A percentile compares a stretch with the other conserved stretches of the same genome.
Evolutionary conservation across 1,140 invertebrate genomes (phyloP).

Genomic region (Maconellicoccus hirsutus): DNA sequence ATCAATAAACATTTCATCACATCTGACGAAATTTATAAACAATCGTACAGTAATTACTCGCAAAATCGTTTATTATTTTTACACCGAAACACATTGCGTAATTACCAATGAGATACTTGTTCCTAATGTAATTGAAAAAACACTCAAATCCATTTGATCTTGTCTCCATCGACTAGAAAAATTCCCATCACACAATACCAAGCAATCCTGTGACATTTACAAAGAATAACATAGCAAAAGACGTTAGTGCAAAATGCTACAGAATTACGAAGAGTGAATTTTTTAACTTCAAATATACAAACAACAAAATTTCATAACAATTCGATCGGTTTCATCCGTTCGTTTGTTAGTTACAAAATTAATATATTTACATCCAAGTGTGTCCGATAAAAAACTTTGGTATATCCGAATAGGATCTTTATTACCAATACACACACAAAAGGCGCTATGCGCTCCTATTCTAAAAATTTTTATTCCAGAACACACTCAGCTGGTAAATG

Average conservation of each 20-base stretch:
- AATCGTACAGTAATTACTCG: too few species aligned
- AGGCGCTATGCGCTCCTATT: not conserved
- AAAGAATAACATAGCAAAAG: not conserved
- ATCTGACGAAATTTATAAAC: too few species aligned
- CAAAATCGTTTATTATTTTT: too few species aligned
- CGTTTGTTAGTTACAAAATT: not conserved
- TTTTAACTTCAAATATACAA: not conserved
- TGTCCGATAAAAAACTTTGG: not conserved
- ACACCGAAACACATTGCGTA: too few species aligned
- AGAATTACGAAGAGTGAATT: not conserved
- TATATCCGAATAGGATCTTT: not conserved
- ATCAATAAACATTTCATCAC: too few species aligned
- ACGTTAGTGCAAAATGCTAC: constrained; percentile 3
- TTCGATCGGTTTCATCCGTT: not conserved
- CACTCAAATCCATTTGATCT: too few species aligned
- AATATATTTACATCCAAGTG: constrained; percentile 5
- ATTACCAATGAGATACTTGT: too few species aligned
- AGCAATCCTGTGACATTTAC: not conserved
- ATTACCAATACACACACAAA: not conserved
- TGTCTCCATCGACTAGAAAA: too few species aligned
- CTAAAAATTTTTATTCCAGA: constrained; percentile 5
- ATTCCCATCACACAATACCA: too few species aligned
- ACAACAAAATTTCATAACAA: not conserved
- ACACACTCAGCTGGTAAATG: constrained; percentile 3
- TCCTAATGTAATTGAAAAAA: too few species aligned